phyloP scores from a whole-genome alignment of 2,797 vertebrate genomes.

The Channa striata region DNA sequence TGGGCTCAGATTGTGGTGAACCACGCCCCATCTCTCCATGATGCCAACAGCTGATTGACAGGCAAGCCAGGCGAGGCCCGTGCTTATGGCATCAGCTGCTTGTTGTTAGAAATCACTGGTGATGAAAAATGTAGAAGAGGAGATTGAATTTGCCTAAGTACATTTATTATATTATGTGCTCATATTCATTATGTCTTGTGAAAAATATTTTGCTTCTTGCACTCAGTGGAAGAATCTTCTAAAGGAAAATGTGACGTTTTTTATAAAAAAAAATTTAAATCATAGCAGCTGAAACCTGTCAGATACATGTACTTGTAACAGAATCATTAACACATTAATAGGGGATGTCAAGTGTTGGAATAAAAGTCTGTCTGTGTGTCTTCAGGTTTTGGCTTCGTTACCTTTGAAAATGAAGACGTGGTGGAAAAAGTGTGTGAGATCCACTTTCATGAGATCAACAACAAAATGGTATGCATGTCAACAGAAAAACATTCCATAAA shows the following conservation, averaged over 20 bases:
- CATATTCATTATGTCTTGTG: neutral
- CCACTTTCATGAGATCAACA: constrained; percentile 99
- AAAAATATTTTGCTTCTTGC: neutral
- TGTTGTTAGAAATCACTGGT: constrained; percentile 2
- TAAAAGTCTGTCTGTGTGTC: constrained; percentile 29
- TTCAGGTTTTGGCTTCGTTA: constrained; percentile 97
- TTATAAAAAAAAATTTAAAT: neutral
- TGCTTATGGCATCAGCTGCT: constrained; percentile 7
- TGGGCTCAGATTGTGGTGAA: constrained; percentile 8
- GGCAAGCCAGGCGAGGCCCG: neutral
- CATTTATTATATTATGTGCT: neutral
- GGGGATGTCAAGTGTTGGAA: neutral
- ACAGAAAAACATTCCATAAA: neutral
- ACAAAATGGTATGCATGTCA: constrained; percentile 91
- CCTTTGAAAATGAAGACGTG: constrained; percentile 97
- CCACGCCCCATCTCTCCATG: constrained; percentile 16
- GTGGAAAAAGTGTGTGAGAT: constrained; percentile 99
- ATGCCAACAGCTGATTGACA: constrained; percentile 45
- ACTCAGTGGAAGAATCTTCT: neutral
- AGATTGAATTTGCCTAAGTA: neutral
- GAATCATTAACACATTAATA: neutral
- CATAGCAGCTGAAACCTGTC: neutral
- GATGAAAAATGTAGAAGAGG: constrained; percentile 20
- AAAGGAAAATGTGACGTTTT: neutral
- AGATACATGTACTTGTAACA: neutral